These are phyloP conservation scores for Tupiocoris notatus DNA, from an alignment of 2,888 invertebrate species.

Conservation along the genomic window DNA sequence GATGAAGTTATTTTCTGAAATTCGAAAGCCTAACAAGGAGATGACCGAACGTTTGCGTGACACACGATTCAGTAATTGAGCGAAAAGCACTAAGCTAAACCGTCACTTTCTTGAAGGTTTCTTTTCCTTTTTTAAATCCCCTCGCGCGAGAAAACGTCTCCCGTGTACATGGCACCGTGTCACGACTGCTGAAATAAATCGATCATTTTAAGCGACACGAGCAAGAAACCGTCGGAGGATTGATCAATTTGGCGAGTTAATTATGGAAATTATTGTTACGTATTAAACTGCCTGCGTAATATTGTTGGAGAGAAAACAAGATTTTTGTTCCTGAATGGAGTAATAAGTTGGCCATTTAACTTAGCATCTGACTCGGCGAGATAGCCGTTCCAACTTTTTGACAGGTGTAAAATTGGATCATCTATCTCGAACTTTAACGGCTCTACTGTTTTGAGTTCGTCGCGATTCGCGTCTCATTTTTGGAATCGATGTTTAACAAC, in stretches of 20 bases:
- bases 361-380: too few species aligned
- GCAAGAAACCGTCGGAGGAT: not conserved
- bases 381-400: too few species aligned
- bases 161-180: not conserved
- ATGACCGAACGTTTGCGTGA: conserved; percentile 2
- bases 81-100: not conserved
- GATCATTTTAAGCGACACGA: not conserved
- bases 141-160: not conserved
- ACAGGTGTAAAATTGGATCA: too few species aligned
- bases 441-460: too few species aligned
- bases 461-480: too few species aligned
- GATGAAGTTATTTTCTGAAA: conserved; percentile 2
- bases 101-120: not conserved
- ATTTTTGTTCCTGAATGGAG: too few species aligned
- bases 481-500: too few species aligned
- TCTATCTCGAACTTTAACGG: too few species aligned
- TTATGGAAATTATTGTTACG: not conserved
- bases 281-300: too few species aligned
- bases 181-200: not conserved
- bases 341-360: too few species aligned
- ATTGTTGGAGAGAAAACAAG: too few species aligned
- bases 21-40: not conserved
- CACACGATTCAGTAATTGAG: not conserved
- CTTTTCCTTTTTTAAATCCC: not conserved
- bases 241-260: not conserved